Evolutionary conservation across 2,888 invertebrate genomes (phyloP).

Genomic region (Saturnia japonica): DNA sequence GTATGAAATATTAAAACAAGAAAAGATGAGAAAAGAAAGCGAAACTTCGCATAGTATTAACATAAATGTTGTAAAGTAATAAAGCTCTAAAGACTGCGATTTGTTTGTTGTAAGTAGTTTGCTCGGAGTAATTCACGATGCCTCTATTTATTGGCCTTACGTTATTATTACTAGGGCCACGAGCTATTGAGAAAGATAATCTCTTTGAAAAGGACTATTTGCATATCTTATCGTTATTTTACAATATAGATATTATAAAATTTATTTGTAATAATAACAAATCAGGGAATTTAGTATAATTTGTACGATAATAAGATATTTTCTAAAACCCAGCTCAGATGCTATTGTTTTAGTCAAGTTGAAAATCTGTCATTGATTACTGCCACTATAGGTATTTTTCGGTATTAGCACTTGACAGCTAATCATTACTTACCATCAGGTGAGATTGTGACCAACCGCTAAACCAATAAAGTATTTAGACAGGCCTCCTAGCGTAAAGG

Average conservation of each 20-base stretch:
- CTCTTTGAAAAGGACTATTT: neutral
- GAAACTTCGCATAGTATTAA: neutral
- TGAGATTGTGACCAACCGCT: too few species aligned
- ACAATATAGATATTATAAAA: neutral
- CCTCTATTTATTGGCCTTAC: neutral
- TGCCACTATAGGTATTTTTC: neutral
- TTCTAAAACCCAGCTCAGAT: neutral
- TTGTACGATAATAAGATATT: neutral
- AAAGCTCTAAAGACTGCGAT: too few species aligned
- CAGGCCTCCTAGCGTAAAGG: too few species aligned
- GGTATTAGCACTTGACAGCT: neutral
- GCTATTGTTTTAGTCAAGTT: neutral
- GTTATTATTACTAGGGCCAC: neutral
- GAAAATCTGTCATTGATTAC: too few species aligned
- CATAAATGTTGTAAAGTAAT: neutral
- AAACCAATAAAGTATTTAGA: too few species aligned
- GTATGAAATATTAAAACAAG: neutral
- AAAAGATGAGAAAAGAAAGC: neutral
- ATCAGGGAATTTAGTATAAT: neutral
- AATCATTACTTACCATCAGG: too few species aligned
- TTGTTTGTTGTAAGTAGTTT: neutral
- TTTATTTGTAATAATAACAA: neutral
- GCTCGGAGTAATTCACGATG: neutral
- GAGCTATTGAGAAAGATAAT: slow-evolving; percentile 4
- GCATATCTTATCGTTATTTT: neutral